These are phyloP conservation scores for Acheta domesticus DNA, from an alignment of 2,888 invertebrate genomes.

Conservation along the genomic window DNA sequence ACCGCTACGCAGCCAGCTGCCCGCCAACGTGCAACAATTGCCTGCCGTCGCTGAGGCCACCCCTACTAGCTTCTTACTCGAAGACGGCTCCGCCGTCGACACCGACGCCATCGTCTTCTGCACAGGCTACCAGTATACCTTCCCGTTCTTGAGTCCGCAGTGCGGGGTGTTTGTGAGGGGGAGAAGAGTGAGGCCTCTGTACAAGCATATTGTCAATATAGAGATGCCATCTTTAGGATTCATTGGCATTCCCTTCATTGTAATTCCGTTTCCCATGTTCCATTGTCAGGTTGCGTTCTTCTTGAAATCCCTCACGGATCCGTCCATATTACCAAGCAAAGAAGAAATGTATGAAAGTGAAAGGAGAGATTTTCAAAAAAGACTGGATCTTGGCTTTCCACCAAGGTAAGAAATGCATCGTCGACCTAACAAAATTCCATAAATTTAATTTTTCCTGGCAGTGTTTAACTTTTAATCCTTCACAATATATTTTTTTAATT, in stretches of 20 bases:
- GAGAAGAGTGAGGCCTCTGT: conserved; percentile 78
- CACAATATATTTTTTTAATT: no score
- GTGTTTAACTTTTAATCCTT: no score
- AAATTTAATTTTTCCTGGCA: no score
- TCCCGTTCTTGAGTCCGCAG: conserved; percentile 68
- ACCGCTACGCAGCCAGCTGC: background rate
- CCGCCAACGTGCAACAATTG: background rate
- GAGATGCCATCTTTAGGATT: conserved; percentile 76
- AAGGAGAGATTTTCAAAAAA: conserved; percentile 56
- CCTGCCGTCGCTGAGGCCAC: background rate
- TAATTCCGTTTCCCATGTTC: conserved; percentile 82
- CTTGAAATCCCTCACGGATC: conserved; percentile 59
- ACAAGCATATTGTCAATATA: conserved; percentile 82
- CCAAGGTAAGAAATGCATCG: conserved; percentile 42
- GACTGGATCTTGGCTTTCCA: conserved; percentile 61
- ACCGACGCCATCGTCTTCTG: conserved; percentile 74
- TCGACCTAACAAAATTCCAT: no score
- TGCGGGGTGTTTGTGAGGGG: conserved; percentile 70
- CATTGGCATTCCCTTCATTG: conserved; percentile 77
- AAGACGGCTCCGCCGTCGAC: conserved; percentile 48
- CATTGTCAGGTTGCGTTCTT: conserved; percentile 78
- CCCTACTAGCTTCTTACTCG: background rate
- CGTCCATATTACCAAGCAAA: conserved; percentile 57
- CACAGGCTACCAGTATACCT: conserved; percentile 75
- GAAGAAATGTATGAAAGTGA: conserved; percentile 63